These are phyloP conservation scores for Potamilus streckersoni DNA, from an alignment of 1,140 invertebrate genomes.

Conservation along the genomic window DNA sequence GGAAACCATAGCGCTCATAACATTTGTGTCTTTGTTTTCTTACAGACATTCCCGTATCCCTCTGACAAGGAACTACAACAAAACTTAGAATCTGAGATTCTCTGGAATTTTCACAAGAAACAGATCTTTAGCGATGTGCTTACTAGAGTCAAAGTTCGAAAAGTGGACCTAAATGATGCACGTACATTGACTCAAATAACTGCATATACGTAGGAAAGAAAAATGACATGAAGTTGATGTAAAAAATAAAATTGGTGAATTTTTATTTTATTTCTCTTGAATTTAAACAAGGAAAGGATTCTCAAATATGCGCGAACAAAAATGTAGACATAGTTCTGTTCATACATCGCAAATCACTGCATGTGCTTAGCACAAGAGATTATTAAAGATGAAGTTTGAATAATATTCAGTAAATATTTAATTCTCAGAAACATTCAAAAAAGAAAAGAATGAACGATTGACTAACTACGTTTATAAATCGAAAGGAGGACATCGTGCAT, in stretches of 20 bases:
- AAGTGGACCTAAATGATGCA: conserved; percentile 30
- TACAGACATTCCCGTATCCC: conserved; percentile 55
- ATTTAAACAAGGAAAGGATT: too few species aligned
- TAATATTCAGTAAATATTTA: too few species aligned
- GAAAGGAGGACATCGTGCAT: too few species aligned
- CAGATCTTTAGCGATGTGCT: conserved; percentile 26
- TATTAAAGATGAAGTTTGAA: too few species aligned
- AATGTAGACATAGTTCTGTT: too few species aligned
- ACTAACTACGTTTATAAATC: too few species aligned
- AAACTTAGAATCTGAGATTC: conserved; percentile 38
- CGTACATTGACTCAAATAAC: conserved; percentile 11
- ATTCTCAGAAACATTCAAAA: too few species aligned
- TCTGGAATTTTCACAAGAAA: conserved; percentile 51
- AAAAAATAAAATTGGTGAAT: neutral
- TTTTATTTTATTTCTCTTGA: neutral
- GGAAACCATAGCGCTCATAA: too few species aligned
- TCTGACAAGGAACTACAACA: conserved; percentile 44
- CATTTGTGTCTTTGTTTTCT: conserved; percentile 4
- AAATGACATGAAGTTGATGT: neutral
- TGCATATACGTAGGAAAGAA: neutral
- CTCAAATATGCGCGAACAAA: too few species aligned
- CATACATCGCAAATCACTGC: too few species aligned
- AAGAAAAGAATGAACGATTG: too few species aligned
- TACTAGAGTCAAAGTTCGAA: conserved; percentile 25
- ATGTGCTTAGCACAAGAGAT: too few species aligned